A percentile compares a stretch with the other conserved stretches of the same genome.
phyloP scores from a whole-genome alignment of 2,888 invertebrate genomes.

The Hybos culiciformis region DNA sequence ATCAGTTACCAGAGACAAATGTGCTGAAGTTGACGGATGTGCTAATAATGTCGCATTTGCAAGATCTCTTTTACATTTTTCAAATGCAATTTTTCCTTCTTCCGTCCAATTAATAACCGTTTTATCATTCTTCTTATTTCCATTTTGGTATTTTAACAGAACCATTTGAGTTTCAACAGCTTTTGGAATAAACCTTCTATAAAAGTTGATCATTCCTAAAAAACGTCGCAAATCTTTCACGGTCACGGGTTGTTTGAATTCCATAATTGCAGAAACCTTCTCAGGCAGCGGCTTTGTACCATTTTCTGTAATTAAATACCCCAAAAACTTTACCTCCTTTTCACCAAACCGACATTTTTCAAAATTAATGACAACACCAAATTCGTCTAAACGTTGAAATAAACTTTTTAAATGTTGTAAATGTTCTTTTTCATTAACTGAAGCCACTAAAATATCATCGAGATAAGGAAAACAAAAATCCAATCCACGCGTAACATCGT shows the following conservation, averaged over 20 bases:
- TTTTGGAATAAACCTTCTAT: constrained; percentile 19
- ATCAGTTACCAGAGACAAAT: constrained; percentile 4
- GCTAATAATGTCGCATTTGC: not conserved
- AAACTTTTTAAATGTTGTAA: constrained; percentile 1
- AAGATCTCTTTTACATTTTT: not conserved
- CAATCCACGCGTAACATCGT: constrained; percentile 17
- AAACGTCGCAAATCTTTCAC: constrained; percentile 19
- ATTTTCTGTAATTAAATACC: not conserved
- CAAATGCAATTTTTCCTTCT: constrained; percentile 1
- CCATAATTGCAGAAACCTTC: constrained; percentile 21
- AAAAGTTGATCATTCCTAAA: constrained; percentile 26
- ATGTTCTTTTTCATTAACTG: constrained; percentile 4
- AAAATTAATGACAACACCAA: not conserved
- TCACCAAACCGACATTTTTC: not conserved
- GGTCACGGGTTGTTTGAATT: constrained; percentile 19
- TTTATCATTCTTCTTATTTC: constrained; percentile 6
- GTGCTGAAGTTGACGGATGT: constrained; percentile 2
- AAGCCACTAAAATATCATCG: constrained; percentile 6
- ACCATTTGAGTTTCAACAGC: constrained; percentile 7
- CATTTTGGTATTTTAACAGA: constrained; percentile 5
- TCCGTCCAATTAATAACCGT: constrained; percentile 4
- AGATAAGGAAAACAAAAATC: constrained; percentile 12
- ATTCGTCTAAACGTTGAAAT: not conserved
- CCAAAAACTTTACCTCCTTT: constrained; percentile 1
- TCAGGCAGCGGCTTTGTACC: constrained; percentile 23